These are phyloP conservation scores for Porites cylindrica DNA, from an alignment of 92 coral and sea anemone species.

Conservation along the genomic window DNA sequence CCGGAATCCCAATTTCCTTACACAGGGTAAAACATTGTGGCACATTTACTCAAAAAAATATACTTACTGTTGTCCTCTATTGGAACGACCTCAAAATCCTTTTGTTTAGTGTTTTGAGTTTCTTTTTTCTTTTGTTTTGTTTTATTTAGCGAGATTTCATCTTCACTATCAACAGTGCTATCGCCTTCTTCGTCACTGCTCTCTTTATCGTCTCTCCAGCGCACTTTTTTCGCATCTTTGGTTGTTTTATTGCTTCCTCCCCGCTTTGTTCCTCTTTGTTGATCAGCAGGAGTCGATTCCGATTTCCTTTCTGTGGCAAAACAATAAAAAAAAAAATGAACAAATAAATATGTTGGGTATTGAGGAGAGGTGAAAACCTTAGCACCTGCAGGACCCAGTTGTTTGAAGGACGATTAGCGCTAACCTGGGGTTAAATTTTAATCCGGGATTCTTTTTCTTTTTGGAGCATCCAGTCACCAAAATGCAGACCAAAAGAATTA, in stretches of 20 bases:
- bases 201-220: constrained; percentile 42
- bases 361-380: no score
- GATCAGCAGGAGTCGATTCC: not conserved
- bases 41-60: not conserved
- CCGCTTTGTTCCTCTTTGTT: constrained; percentile 7
- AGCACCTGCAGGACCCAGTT: no score
- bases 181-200: constrained; percentile 61
- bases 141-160: constrained; percentile 65
- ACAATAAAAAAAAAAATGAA: no score
- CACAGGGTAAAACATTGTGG: no score
- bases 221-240: constrained; percentile 21
- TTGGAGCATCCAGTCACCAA: no score
- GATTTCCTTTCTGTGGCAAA: constrained; percentile 28
- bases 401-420: no score
- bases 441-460: no score
- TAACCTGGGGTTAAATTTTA: no score
- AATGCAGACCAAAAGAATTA: no score
- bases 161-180: constrained; percentile 81
- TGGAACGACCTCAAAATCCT: constrained; percentile 92
- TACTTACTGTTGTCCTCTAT: constrained; percentile 55
- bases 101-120: constrained; percentile 45
- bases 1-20: no score
- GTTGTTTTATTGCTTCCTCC: not conserved
- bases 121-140: constrained; percentile 18
- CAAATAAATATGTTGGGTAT: no score